phyloP scores from a whole-genome alignment of 2,113 vertebrate genomes.

The Ptyas mucosa region DNA sequence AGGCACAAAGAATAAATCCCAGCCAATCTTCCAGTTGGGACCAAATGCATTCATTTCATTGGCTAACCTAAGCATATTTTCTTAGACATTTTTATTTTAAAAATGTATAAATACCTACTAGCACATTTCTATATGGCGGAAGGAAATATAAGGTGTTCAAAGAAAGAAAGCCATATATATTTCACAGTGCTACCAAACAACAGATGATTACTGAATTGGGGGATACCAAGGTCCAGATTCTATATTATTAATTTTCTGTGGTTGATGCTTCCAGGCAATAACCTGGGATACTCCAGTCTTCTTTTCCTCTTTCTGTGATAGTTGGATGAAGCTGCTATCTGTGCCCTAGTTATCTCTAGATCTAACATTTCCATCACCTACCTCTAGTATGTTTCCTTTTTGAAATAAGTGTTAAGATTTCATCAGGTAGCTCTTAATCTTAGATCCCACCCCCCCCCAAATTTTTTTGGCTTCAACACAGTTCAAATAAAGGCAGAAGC shows the following conservation, averaged over 20 bases:
- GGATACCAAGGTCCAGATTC: constrained; percentile 54
- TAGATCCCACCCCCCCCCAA: neutral
- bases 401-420: constrained; percentile 3
- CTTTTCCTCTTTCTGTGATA: constrained; percentile 18
- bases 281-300: constrained; percentile 28
- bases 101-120: constrained; percentile 20
- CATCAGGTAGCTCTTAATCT: constrained; percentile 4
- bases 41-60: constrained; percentile 21
- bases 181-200: constrained; percentile 23
- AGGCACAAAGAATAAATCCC: neutral
- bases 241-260: constrained; percentile 46
- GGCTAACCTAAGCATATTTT: constrained; percentile 28
- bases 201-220: neutral
- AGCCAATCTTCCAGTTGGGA: neutral
- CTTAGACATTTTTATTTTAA: neutral
- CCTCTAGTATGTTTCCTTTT: constrained; percentile 31
- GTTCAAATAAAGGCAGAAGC: neutral
- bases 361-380: constrained; percentile 46
- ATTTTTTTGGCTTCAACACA: neutral
- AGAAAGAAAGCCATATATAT: constrained; percentile 28
- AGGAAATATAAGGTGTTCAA: constrained; percentile 36
- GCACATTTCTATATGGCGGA: constrained; percentile 43
- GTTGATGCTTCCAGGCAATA: constrained; percentile 36
- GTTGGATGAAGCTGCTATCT: constrained; percentile 36
- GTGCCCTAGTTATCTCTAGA: constrained; percentile 21